Evolutionary conservation across 2,888 invertebrate species (phyloP).

Genomic region (Seira sanloemensis): DNA sequence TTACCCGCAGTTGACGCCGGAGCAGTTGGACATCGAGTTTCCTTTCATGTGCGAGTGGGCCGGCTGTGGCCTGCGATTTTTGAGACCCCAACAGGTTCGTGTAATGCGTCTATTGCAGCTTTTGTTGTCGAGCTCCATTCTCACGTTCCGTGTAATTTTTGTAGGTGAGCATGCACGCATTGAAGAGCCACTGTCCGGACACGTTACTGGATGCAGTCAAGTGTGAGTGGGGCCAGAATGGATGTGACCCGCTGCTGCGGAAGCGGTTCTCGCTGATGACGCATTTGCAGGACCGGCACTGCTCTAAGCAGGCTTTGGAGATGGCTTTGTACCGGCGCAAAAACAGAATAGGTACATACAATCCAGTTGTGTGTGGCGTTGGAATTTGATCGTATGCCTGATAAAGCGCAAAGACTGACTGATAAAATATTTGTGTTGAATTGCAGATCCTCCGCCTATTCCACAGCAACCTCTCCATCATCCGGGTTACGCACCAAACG

Average conservation of each 20-base stretch:
- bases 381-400: too few relatives aligned
- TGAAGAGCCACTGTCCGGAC: slow-evolving; percentile 88
- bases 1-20: slow-evolving; percentile 56
- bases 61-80: slow-evolving; percentile 80
- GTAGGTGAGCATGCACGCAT: slow-evolving; percentile 90
- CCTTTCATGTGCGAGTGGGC: slow-evolving; percentile 91
- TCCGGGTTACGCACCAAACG: slow-evolving; percentile 95
- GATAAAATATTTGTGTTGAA: slow-evolving; percentile 35
- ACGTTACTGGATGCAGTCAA: slow-evolving; percentile 82
- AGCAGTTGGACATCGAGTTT: slow-evolving; percentile 64
- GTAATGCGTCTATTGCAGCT: neutral
- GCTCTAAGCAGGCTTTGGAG: slow-evolving; percentile 76
- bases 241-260: slow-evolving; percentile 91
- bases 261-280: slow-evolving; percentile 97
- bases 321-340: slow-evolving; percentile 70
- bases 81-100: slow-evolving; percentile 68
- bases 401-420: too few relatives aligned
- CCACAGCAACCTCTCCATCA: slow-evolving; percentile 81
- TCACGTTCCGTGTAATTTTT: slow-evolving; percentile 50
- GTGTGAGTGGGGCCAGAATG: slow-evolving; percentile 88
- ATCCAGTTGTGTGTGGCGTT: neutral
- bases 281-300: slow-evolving; percentile 96
- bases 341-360: slow-evolving; percentile 71
- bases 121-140: neutral
- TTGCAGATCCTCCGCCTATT: slow-evolving; percentile 77